Evolutionary conservation across 2,888 invertebrate genomes (phyloP), one percentile per base, ranked within the genome.

Genomic region (Epistrophella euchroma): DNA sequence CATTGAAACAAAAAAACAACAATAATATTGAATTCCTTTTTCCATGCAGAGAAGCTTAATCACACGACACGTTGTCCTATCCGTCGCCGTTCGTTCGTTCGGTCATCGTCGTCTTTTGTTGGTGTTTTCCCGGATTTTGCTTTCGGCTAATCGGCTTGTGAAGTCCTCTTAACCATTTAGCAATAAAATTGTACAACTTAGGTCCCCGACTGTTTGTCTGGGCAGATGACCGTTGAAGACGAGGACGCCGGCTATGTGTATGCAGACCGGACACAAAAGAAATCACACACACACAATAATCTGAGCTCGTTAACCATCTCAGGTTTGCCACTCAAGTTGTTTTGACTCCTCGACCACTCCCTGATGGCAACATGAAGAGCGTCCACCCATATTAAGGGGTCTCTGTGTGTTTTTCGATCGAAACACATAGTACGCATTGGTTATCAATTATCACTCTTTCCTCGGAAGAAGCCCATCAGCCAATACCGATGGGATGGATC

Each of bases 131-230:
- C 74, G 70, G 83, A 70, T 70, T 70, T 70, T 70, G 60, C 60
- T 68, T 62, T 83, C 25, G 55, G 79, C 70, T 74, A 70, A 79
- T 83, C 25, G 55, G 79, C 70, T 74, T 74, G 83, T 62, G 62
- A 37, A 47, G 68, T 68, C 62, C 60, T 47, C 45, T 62, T 43
- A 71, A 76, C 64, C 70, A 70, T 84, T 84, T 84, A 74, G 84
- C 75, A 84, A 84, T 84, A 80, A 80, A 84, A 80, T 52, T 64
- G 80, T 64, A 56, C 80, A 80, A 64, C 71, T 45, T 45, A 56
- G 80, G 56, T 84, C 66, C 74, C 80, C 84, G 75, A 84, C 84
- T 80, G 80, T 75, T 79, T 84, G 84, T 75, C 80, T 80, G 74
- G 40, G 32, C 15, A 17, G 37, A 74, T 52, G 52, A 52, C 15